Evolutionary conservation across 2,888 invertebrate genomes (phyloP).

Genomic region (Caenorhabditis wallacei): DNA sequence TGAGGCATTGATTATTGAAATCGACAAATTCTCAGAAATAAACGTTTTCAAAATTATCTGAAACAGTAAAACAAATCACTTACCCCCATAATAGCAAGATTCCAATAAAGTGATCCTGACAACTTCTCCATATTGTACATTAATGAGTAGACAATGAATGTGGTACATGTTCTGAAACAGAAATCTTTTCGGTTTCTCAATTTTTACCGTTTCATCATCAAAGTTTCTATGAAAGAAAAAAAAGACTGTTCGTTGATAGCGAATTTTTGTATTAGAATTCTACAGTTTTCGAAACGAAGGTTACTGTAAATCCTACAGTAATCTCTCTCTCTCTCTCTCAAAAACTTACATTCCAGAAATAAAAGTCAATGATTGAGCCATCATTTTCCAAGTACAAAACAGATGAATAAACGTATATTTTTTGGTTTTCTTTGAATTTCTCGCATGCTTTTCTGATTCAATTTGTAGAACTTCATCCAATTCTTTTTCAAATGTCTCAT

Average conservation of each 20-base stretch:
- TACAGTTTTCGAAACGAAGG: not conserved
- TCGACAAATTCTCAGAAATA: too few relatives aligned
- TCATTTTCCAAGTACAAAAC: constrained; percentile 70
- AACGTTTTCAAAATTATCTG: too few relatives aligned
- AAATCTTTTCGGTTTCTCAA: too few relatives aligned
- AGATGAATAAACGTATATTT: constrained; percentile 67
- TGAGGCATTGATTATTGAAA: too few relatives aligned
- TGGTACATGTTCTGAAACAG: constrained; percentile 54
- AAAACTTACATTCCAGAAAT: constrained; percentile 63
- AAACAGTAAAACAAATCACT: too few relatives aligned
- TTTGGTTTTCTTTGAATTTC: constrained; percentile 49
- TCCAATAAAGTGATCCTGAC: constrained; percentile 66
- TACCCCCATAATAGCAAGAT: constrained; percentile 65
- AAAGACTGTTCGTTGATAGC: too few relatives aligned
- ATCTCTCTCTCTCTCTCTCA: not conserved
- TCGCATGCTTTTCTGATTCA: constrained; percentile 50
- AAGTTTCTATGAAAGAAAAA: too few relatives aligned
- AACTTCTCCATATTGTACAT: constrained; percentile 70
- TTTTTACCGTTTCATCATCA: too few relatives aligned
- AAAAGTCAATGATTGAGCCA: constrained; percentile 63
- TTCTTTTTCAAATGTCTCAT: constrained; percentile 46
- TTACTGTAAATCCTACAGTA: not conserved
- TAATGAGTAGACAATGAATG: constrained; percentile 63
- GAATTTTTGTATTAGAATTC: too few relatives aligned
- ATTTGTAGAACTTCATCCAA: constrained; percentile 47